phyloP scores from a whole-genome alignment of 2,888 invertebrate genomes.

The Xanthostigma xanthostigma region DNA sequence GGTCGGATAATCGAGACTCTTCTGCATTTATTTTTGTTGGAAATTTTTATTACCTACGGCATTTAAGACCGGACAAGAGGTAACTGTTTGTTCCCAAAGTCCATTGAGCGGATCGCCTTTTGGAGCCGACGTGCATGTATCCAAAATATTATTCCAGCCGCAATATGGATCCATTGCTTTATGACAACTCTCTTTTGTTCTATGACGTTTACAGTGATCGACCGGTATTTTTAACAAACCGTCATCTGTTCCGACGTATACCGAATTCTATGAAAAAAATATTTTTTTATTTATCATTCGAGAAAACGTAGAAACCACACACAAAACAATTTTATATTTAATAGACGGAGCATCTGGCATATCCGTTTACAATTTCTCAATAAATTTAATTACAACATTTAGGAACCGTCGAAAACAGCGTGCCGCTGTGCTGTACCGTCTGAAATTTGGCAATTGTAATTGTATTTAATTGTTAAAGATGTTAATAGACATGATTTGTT shows the following conservation, averaged over 20 bases:
- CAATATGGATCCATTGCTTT: conserved; percentile 87
- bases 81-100: conserved; percentile 61
- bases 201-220: conserved; percentile 63
- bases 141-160: conserved; percentile 73
- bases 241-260: conserved; percentile 59
- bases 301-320: not conserved
- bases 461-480: too few relatives aligned
- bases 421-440: too few relatives aligned
- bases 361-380: too few relatives aligned
- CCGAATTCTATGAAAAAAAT: conserved; percentile 38
- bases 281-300: not conserved
- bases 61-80: conserved; percentile 50
- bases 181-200: conserved; percentile 53
- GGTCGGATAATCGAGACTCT: not conserved
- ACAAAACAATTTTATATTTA: too few relatives aligned
- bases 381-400: too few relatives aligned
- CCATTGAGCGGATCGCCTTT: conserved; percentile 41
- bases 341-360: too few relatives aligned
- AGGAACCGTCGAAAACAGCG: too few relatives aligned
- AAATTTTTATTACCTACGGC: conserved; percentile 33
- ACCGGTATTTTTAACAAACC: conserved; percentile 58
- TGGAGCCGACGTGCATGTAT: conserved; percentile 58
- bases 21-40: not conserved
- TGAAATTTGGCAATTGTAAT: too few relatives aligned
- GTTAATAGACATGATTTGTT: too few relatives aligned